Base-by-base conservation (phyloP, 2,888 invertebrate genomes). In the Macrophya annulata region DNA sequence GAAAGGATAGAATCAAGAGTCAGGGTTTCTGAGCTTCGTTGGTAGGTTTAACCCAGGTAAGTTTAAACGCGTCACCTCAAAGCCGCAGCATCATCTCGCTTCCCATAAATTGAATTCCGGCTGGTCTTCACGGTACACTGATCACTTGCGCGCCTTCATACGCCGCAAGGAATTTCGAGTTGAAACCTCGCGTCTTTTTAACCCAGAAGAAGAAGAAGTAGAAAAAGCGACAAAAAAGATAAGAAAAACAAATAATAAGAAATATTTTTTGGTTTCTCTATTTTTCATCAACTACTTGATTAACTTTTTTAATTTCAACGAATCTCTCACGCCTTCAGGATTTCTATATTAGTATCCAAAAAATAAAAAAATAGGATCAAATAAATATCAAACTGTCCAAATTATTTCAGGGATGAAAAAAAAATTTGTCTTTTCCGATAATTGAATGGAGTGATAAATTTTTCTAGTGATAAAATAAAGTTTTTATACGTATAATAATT, bases 51-150 rank as follows among this genome's bases (percentile, higher is more conserved):
- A 5, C 10, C 12, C 43, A 45, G 74, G 45, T 81, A 43, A 81
- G 81, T 81, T 81, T 81, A 43, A 81, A 40, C 81, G 81, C 81
- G 81, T 81, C 81, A 62, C 62, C 81, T 77, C 59, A 81, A 81
- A 81, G 81, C 81, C 81, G 62, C 81, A 81, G 59, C 81, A 81
- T 81, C 62, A 59, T 81, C 81, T 81, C 62, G 81, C 43, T 81
- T 81, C 81, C 81, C 59, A 81, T 81, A 81, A 81, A 81, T 81
- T 81, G 81, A 81, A 81, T 81, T 81, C 81, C 62, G 81, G 40
- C 81, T 81, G 62, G 81, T 59, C 81, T 81, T 81, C 81, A 62
- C 81, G 81, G 81, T 62, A 81, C 81, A 81, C 59, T 81, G 81
- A 62, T 62, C 59, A 62, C 59, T 48, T 31, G 77, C 21, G 62